Evolutionary conservation across 1,140 invertebrate species (phyloP), one percentile per base, ranked within the genome.

Genomic region (Nasonia giraulti): DNA sequence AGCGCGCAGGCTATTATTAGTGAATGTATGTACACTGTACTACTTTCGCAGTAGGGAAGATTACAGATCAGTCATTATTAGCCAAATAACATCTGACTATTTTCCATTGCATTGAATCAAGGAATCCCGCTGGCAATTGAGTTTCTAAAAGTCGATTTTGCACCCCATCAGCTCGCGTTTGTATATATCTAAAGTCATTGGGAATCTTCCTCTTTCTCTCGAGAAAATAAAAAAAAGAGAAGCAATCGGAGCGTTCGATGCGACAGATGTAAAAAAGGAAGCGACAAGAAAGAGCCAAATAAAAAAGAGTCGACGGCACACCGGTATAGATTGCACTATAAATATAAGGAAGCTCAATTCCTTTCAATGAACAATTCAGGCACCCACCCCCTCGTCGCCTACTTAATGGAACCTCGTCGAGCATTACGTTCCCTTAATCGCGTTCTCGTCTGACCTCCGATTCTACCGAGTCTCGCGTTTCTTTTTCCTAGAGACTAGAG

Each of bases 301-400:
- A 80, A 68, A 76, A 76, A 37, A 62, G 20, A 55, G 31, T 31
- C 11, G 12, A 17, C 12, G 12, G 12, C 20, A 4, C 33, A 44
- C 2, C n/a, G 10, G 11, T 44, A 37, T 80, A 80, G 44, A 80
- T 80, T 80, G 68, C 66, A 5, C 68, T 47, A 50, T 80, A 80
- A 80, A 80, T 80, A 71, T 31, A 73, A 71, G 44, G 40, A 50
- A 47, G 37, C 73, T 33, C 79, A 80, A 80, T 80, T 80, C 7
- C 40, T 68, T 73, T 47, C 33, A 50, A 73, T 80, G 40, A 80
- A 80, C 50, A 71, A 80, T 80, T 91, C 91, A 79, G 85, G 17
- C 6, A 8, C 27, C 27, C 37, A 83, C 86, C 0, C n/a, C 10
- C 50, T 44, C 23, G 44, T 62, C 44, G 10, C 33, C 20, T 37